Evolutionary conservation across 2,888 invertebrate genomes (phyloP), one percentile per base, ranked within the genome.

Genomic region (Hypolimnas misippus): DNA sequence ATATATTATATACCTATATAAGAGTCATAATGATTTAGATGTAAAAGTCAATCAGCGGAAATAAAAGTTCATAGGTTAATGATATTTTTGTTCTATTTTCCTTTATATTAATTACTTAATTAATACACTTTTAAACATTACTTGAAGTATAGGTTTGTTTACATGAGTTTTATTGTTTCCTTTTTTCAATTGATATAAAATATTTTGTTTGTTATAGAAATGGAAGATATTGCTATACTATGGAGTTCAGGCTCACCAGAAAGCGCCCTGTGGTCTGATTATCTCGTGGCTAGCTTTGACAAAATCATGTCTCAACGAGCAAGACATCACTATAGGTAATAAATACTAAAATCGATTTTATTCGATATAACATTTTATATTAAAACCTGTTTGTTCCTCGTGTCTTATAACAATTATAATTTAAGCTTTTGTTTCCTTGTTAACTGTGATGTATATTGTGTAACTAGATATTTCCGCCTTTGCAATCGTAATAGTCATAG

Each of bases 271-370:
- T 96, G 97, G 96, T 96, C 96, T 16, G 95, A 96, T 78, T 97
- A 96, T 83, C 94, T 97, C 71, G 94, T 95, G 52, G 95, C 95
- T 60, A 96, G 96, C 84, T 97, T 97, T 84, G 96, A 96, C 82
- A 96, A 96, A 87, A 96, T 96, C 72, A 96, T 96, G 89, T 95
- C 95, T 67, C 96, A 96, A 78, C 94, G 96, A 76, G 96, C 96
- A 65, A 93, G 96, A 74, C 95, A 95, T 73, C 95, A 96, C 68
- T 96, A 96, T 90, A 96, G 95, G 96, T 96, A 65, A 58, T 56
- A 21, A 46, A 44, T 42, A 29, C 38, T 61, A 17, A 2, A n/a
- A 44, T 17, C 7, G 3, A 21, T 25, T 25, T 10, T 25, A 6
- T 25, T 49, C 25, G 6, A 14, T 7, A 14, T n/a, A 49, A 14